A percentile compares a stretch with the other conserved stretches of the same genome.
phyloP scores from a whole-genome alignment of 2,797 vertebrate species.

The Amblyopsis hoosieri region DNA sequence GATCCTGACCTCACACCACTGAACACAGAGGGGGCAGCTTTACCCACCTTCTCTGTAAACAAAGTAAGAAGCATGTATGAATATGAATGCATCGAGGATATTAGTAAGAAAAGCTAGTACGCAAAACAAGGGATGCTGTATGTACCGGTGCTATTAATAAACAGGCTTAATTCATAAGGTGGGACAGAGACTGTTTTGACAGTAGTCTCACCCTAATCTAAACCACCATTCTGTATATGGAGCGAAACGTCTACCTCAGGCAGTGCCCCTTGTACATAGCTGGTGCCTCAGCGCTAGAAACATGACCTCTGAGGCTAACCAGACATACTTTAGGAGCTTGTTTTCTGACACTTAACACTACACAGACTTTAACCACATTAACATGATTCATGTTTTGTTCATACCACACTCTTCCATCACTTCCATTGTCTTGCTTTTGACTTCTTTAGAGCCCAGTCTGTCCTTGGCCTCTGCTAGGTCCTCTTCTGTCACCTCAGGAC shows the following conservation, averaged over 20 bases:
- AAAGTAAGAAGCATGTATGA: constrained; percentile 16
- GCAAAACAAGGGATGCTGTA: background rate
- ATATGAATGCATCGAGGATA: background rate
- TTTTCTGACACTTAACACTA: background rate
- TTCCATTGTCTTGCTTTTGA: constrained; percentile 94
- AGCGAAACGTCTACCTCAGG: constrained; percentile 69
- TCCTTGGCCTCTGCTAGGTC: constrained; percentile 85
- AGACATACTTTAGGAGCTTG: constrained; percentile 7
- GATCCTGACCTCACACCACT: constrained; percentile 83
- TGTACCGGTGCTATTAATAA: constrained; percentile 12
- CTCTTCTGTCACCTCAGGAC: constrained; percentile 88
- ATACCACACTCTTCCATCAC: constrained; percentile 95
- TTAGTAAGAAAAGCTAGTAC: background rate
- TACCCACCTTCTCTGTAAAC: constrained; percentile 85
- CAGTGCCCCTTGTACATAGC: constrained; percentile 33
- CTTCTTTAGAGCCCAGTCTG: constrained; percentile 77
- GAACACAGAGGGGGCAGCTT: constrained; percentile 88
- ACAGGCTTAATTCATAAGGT: constrained; percentile 5
- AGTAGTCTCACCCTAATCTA: constrained; percentile 27
- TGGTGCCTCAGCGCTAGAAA: constrained; percentile 12
- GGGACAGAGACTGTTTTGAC: constrained; percentile 6
- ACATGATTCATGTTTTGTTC: constrained; percentile 39
- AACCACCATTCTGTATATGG: constrained; percentile 70
- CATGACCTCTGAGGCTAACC: constrained; percentile 16
- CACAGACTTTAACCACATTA: background rate